Conservation (phyloP, 2,888 invertebrate genomes). For the Dasypolia templi region DNA sequence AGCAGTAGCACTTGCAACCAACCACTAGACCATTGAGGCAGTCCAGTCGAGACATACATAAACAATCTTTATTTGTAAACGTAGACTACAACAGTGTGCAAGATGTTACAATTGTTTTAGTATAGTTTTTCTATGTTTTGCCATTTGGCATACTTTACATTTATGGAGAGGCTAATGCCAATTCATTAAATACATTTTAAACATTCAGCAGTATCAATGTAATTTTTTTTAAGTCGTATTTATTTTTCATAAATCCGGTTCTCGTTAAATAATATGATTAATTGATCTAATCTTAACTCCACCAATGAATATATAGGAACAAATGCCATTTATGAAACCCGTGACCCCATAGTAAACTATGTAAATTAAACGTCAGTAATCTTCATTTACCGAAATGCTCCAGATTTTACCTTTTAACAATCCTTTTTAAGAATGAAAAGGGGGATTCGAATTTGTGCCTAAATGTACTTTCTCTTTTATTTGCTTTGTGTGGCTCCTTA, state of each 20-base stretch:
- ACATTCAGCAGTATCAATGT: too few species aligned
- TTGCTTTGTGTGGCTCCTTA: constrained; percentile 6
- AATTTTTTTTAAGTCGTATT: too few species aligned
- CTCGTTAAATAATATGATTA: neutral
- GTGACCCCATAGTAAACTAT: neutral
- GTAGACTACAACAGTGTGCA: too few species aligned
- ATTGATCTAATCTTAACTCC: too few species aligned
- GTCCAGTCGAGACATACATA: neutral
- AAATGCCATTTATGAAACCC: neutral
- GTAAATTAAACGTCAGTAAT: constrained; percentile 8
- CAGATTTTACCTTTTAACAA: constrained; percentile 26
- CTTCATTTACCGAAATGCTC: constrained; percentile 11
- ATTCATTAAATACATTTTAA: too few species aligned
- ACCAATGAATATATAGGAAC: neutral
- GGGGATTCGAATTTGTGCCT: constrained; percentile 3
- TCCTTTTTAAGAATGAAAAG: constrained; percentile 18
- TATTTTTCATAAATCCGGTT: neutral
- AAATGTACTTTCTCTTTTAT: constrained; percentile 20
- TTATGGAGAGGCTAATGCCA: too few species aligned
- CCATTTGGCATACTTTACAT: too few species aligned
- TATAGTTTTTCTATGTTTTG: too few species aligned
- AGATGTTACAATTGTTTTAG: too few species aligned
- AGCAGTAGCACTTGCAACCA: neutral
- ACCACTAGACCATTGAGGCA: neutral
- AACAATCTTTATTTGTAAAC: too few species aligned